phyloP scores from a whole-genome alignment of 2,888 invertebrate species.

The Plusia festucae region DNA sequence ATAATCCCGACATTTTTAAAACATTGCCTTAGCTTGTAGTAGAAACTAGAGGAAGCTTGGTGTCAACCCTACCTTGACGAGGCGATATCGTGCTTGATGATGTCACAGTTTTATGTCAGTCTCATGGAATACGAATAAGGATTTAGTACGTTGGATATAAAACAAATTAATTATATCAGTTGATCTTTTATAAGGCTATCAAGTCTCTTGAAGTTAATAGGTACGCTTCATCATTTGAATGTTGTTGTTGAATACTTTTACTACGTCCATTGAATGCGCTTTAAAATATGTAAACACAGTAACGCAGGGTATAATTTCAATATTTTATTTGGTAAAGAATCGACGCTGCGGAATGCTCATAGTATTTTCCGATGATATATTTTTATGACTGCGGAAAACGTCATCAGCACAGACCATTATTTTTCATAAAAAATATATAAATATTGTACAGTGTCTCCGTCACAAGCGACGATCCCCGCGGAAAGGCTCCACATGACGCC shows the following conservation, averaged over 20 bases:
- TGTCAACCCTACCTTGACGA: slow-evolving; percentile 55
- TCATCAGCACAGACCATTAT: slow-evolving; percentile 16
- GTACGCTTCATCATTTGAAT: slow-evolving; percentile 12
- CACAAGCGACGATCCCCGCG: slow-evolving; percentile 29
- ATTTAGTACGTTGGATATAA: slow-evolving; percentile 49
- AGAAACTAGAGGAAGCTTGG: slow-evolving; percentile 35
- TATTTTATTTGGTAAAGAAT: too few species aligned
- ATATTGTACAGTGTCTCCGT: slow-evolving; percentile 24
- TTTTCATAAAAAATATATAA: slow-evolving; percentile 13
- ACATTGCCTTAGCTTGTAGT: slow-evolving; percentile 43
- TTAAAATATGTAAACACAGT: neutral
- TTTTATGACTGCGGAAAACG: neutral
- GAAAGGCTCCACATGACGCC: slow-evolving; percentile 52
- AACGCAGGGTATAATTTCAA: neutral
- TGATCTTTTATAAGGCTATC: slow-evolving; percentile 36
- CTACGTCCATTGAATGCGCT: neutral
- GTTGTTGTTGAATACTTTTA: slow-evolving; percentile 1
- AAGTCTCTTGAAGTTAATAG: slow-evolving; percentile 15
- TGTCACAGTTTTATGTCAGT: slow-evolving; percentile 51
- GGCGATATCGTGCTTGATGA: slow-evolving; percentile 51
- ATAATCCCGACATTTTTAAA: slow-evolving; percentile 59
- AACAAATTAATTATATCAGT: slow-evolving; percentile 51
- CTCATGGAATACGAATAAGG: slow-evolving; percentile 52
- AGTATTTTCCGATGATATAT: slow-evolving; percentile 12
- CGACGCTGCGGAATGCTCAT: neutral